phyloP scores from a whole-genome alignment of 2,113 vertebrate genomes.

The Marmota monax region DNA sequence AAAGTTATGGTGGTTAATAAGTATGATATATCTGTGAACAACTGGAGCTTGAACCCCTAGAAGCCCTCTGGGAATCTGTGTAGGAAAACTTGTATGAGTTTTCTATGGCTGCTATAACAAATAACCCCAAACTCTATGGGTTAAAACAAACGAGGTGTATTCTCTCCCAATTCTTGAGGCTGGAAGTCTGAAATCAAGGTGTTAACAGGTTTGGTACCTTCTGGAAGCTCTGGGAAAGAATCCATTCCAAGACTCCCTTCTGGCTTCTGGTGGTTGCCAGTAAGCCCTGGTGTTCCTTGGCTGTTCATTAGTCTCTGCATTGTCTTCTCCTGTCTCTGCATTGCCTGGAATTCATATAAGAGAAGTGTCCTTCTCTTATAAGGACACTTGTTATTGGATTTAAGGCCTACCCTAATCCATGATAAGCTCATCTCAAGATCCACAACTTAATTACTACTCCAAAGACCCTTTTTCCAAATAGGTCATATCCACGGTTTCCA shows the following conservation, averaged over 20 bases:
- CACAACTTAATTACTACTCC: conserved; percentile 20
- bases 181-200: conserved; percentile 11
- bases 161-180: not conserved
- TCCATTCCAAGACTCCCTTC: not conserved
- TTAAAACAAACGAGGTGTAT: not conserved
- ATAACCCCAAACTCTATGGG: not conserved
- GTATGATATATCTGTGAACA: not conserved
- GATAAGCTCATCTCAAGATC: not conserved
- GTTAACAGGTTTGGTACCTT: not conserved
- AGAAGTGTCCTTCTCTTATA: not conserved
- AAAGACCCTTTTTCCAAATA: conserved; percentile 34
- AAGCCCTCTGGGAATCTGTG: not conserved
- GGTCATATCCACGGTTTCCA: conserved; percentile 28
- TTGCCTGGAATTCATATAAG: not conserved
- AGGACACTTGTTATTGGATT: conserved; percentile 8
- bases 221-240: not conserved
- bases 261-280: not conserved
- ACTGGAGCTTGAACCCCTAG: not conserved
- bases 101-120: not conserved
- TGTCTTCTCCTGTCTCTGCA: not conserved
- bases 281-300: not conserved
- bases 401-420: conserved; percentile 2
- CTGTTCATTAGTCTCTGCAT: not conserved
- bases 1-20: not conserved
- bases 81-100: not conserved